These are phyloP conservation scores for Ptyas mucosa DNA, from an alignment of 2,113 vertebrate species.

Conservation along the genomic window DNA sequence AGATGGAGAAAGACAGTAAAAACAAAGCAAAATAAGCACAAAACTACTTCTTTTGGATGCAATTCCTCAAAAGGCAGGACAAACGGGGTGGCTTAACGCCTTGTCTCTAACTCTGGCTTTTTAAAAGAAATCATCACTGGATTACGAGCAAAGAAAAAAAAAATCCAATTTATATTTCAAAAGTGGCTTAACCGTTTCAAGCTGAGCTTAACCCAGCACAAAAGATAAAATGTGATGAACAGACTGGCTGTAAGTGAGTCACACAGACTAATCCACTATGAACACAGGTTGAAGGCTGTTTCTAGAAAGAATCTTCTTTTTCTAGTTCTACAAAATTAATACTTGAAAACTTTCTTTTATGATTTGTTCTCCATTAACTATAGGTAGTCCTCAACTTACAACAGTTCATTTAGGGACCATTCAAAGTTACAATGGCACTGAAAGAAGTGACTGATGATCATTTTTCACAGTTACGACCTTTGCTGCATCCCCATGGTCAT, in stretches of 20 bases:
- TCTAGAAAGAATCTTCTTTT: background rate
- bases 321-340: background rate
- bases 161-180: slow-evolving; percentile 13
- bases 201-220: background rate
- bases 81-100: background rate
- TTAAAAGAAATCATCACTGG: background rate
- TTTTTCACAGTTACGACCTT: background rate
- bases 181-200: background rate
- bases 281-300: background rate
- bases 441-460: background rate
- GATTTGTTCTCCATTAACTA: background rate
- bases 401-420: background rate
- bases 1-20: background rate
- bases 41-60: background rate
- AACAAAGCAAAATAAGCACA: background rate
- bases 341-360: background rate
- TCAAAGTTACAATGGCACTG: background rate
- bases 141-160: background rate
- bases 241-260: background rate
- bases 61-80: background rate
- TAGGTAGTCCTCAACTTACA: background rate
- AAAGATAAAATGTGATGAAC: background rate
- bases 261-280: background rate
- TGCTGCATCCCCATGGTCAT: background rate
- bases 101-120: background rate